Conservation (phyloP, 2,797 vertebrate species). For the Rhinatrema bivittatum region DNA sequence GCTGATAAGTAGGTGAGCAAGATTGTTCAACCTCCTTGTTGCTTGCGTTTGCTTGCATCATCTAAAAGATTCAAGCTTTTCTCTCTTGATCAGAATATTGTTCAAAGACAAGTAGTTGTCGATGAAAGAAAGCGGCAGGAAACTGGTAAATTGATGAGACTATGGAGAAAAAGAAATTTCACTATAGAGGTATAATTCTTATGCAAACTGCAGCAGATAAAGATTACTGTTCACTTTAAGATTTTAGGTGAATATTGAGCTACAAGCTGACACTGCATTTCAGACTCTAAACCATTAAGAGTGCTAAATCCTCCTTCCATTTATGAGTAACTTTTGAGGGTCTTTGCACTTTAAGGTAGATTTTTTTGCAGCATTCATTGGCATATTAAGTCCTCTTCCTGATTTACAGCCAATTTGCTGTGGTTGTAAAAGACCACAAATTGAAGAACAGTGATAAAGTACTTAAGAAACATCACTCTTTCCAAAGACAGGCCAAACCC, state of each 20-base stretch:
- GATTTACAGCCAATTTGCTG: conserved; percentile 30
- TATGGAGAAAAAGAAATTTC: not conserved
- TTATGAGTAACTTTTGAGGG: conserved; percentile 20
- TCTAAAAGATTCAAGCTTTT: too few species aligned
- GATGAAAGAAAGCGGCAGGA: conserved; percentile 9
- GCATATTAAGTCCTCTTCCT: not conserved
- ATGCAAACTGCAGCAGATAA: conserved; percentile 13
- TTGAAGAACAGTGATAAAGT: conserved; percentile 15
- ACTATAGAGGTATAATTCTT: conserved; percentile 6
- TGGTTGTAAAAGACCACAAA: conserved; percentile 27
- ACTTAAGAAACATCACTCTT: not conserved
- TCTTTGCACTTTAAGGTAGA: conserved; percentile 5
- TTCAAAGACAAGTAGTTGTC: too few species aligned
- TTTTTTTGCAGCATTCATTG: conserved; percentile 22
- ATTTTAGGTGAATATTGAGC: not conserved
- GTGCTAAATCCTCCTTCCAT: conserved; percentile 12
- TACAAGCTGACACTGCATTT: not conserved
- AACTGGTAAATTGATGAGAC: not conserved
- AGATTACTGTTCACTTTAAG: conserved; percentile 1
- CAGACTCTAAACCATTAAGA: conserved; percentile 7
- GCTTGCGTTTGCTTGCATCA: too few species aligned
- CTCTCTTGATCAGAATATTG: too few species aligned
- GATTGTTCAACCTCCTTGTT: too few species aligned
- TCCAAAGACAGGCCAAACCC: conserved; percentile 11
- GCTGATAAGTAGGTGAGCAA: too few species aligned